phyloP scores from a whole-genome alignment of 2,888 invertebrate species.

The Sinopyrophorus schimmeli region DNA sequence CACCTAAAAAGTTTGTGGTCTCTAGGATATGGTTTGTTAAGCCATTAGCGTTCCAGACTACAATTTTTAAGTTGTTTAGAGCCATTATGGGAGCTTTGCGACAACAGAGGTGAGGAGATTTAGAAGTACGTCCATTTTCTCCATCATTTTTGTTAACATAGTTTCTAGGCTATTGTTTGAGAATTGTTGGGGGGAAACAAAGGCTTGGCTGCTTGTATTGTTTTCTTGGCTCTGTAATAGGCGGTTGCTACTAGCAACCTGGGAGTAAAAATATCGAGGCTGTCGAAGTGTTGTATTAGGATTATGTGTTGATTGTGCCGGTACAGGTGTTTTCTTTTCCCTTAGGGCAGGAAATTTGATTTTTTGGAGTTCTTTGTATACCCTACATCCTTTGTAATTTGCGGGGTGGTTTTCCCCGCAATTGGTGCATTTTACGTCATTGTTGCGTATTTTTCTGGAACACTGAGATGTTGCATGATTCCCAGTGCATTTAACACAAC shows the following conservation, averaged over 20 bases:
- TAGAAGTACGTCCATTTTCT: slow-evolving; percentile 11
- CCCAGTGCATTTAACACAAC: slow-evolving; percentile 34
- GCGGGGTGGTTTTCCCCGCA: slow-evolving; percentile 16
- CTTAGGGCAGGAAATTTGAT: slow-evolving; percentile 4
- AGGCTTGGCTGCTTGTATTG: background rate
- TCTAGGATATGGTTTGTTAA: slow-evolving; percentile 22
- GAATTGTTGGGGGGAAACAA: background rate
- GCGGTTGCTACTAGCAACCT: background rate
- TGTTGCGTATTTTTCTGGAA: slow-evolving; percentile 4
- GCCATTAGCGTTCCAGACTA: slow-evolving; percentile 35
- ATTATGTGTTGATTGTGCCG: background rate
- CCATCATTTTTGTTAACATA: slow-evolving; percentile 10
- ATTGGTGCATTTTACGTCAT: slow-evolving; percentile 12
- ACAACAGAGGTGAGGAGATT: slow-evolving; percentile 21
- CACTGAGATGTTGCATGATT: slow-evolving; percentile 24
- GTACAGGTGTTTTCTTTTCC: background rate
- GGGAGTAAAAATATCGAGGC: background rate
- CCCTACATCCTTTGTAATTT: slow-evolving; percentile 16
- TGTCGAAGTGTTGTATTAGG: background rate
- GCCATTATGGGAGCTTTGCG: slow-evolving; percentile 24
- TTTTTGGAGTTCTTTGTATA: slow-evolving; percentile 13
- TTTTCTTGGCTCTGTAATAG: too few relatives aligned
- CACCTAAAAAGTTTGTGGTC: slow-evolving; percentile 20
- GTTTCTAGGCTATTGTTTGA: slow-evolving; percentile 6
- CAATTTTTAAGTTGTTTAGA: slow-evolving; percentile 26